These are phyloP conservation scores for Arbacia lixula DNA, from an alignment of 53 echinoderm and acorn worm genomes.

Conservation along the genomic window DNA sequence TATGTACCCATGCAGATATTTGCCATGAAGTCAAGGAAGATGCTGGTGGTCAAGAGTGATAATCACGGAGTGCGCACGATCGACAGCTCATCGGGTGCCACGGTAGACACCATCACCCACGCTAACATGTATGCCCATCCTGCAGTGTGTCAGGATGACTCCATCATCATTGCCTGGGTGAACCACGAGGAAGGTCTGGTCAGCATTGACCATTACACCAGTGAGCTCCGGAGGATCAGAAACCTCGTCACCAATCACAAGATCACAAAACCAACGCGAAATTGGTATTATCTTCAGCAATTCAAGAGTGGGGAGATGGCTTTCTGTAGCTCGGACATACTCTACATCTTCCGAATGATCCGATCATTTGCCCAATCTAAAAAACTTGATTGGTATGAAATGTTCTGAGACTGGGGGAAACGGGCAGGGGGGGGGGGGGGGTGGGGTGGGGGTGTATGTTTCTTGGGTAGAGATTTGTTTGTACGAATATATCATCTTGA, in stretches of 20 bases:
- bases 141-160: constrained; percentile 5
- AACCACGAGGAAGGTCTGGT: not conserved
- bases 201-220: constrained; percentile 11
- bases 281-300: not conserved
- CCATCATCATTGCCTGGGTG: constrained; percentile 40
- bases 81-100: not conserved
- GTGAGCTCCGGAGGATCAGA: not conserved
- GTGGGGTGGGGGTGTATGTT: too few species aligned
- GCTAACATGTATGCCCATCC: not conserved
- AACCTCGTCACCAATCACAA: not conserved
- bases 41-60: not conserved
- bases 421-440: too few species aligned
- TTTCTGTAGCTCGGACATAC: constrained; percentile 7
- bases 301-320: constrained; percentile 39
- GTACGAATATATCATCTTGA: too few species aligned
- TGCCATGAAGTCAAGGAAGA: not conserved
- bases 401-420: too few species aligned
- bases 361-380: too few species aligned
- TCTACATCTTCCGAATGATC: constrained; percentile 30
- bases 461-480: too few species aligned
- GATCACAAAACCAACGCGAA: not conserved
- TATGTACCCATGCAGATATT: constrained; percentile 14
- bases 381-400: too few species aligned
- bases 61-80: not conserved
- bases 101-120: not conserved